A percentile compares a stretch with the other conserved stretches of the same genome.
Conservation (phyloP, 2,888 invertebrate genomes). For the Lycocerus yunnanus region DNA sequence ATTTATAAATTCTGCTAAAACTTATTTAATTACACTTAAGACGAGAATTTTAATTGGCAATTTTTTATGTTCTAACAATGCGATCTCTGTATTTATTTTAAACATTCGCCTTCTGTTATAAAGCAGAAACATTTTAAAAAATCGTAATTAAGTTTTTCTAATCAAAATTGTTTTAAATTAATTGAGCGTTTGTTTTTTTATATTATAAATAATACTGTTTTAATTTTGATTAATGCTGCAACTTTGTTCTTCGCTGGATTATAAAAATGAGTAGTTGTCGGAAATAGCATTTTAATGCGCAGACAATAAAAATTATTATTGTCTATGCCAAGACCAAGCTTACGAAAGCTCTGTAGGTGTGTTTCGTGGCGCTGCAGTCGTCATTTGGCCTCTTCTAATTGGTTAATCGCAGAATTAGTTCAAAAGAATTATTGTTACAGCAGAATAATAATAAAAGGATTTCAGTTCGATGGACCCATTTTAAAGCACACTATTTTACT, state of each 20-base stretch:
- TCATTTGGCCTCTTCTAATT: background rate
- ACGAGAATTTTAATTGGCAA: background rate
- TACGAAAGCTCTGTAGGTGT: background rate
- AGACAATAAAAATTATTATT: background rate
- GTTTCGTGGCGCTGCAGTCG: background rate
- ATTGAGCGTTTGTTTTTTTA: background rate
- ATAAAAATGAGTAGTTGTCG: background rate
- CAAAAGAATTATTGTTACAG: background rate
- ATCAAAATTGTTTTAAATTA: background rate
- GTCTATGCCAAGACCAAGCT: background rate
- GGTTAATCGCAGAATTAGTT: background rate
- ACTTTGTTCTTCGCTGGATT: background rate
- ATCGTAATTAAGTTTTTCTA: background rate
- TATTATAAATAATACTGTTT: background rate
- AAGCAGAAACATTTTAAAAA: background rate
- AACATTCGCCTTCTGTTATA: background rate
- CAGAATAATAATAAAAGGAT: background rate
- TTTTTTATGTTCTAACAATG: background rate
- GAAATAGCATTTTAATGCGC: background rate
- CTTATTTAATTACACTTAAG: background rate
- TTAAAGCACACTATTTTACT: background rate
- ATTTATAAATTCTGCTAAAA: background rate
- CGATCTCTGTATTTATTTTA: background rate
- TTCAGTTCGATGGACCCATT: background rate
- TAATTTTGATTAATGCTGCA: background rate